Conservation (phyloP, 2,888 invertebrate genomes). For the Rhagium mordax region DNA sequence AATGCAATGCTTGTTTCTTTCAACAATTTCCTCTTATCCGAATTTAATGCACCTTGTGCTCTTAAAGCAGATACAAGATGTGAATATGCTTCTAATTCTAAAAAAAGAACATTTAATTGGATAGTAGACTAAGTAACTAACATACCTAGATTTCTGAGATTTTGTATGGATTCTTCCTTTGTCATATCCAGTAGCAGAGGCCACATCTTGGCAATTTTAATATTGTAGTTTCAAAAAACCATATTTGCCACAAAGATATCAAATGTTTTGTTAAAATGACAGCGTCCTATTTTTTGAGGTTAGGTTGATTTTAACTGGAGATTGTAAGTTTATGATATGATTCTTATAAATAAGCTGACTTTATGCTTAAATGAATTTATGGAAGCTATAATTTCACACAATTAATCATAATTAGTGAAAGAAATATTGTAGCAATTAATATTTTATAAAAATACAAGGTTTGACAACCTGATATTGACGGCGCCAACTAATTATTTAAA, state of each 20-base stretch:
- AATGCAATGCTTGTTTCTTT: conserved; percentile 86
- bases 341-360: conserved; percentile 17
- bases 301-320: conserved; percentile 41
- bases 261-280: conserved; percentile 51
- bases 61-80: conserved; percentile 91
- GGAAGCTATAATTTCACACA: conserved; percentile 32
- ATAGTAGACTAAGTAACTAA: neutral
- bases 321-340: neutral
- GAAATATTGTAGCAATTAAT: conserved; percentile 34
- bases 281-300: conserved; percentile 61
- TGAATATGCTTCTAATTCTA: conserved; percentile 94
- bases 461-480: conserved; percentile 53
- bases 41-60: conserved; percentile 91
- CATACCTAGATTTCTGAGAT: conserved; percentile 89
- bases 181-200: conserved; percentile 87
- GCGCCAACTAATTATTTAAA: conserved; percentile 56
- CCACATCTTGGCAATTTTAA: conserved; percentile 71
- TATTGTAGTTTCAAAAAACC: conserved; percentile 44
- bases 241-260: conserved; percentile 44
- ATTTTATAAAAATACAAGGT: conserved; percentile 45
- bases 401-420: conserved; percentile 26
- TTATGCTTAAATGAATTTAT: conserved; percentile 8
- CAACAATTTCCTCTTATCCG: conserved; percentile 87
- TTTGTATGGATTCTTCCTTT: conserved; percentile 90
- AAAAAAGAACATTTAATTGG: conserved; percentile 35